These are phyloP conservation scores for Metacarcinus magister DNA, from an alignment of 2,888 invertebrate species.

Conservation along the genomic window DNA sequence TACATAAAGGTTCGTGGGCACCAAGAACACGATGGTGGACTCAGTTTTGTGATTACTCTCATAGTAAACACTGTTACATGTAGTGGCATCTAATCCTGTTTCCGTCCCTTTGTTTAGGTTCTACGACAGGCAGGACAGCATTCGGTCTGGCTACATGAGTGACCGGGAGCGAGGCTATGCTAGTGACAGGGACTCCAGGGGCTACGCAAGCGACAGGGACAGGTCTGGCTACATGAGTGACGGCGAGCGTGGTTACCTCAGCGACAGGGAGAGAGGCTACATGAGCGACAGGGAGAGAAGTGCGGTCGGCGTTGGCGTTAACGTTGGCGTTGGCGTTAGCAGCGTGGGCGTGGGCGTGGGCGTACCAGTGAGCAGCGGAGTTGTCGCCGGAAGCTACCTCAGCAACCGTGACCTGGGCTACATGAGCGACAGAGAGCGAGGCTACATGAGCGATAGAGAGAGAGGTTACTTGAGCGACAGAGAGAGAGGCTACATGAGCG, in stretches of 20 bases:
- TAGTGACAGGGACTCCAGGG: slow-evolving; percentile 81
- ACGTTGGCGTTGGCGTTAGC: background rate
- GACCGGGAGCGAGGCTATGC: slow-evolving; percentile 86
- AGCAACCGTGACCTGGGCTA: slow-evolving; percentile 44
- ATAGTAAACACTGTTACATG: background rate
- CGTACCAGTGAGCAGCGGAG: background rate
- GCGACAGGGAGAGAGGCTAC: slow-evolving; percentile 82
- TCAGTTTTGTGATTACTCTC: too few relatives aligned
- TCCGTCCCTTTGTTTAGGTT: slow-evolving; percentile 69
- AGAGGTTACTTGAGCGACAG: slow-evolving; percentile 82
- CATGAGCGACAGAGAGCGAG: slow-evolving; percentile 84
- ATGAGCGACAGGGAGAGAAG: slow-evolving; percentile 64
- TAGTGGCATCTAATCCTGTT: too few relatives aligned
- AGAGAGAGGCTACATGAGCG: slow-evolving; percentile 82
- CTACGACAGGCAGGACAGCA: slow-evolving; percentile 91
- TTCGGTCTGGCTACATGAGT: slow-evolving; percentile 95
- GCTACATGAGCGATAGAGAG: slow-evolving; percentile 92
- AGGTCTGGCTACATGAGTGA: slow-evolving; percentile 92
- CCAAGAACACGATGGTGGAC: too few relatives aligned
- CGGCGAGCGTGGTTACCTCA: slow-evolving; percentile 84
- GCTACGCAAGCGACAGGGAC: slow-evolving; percentile 91
- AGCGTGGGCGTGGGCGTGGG: background rate
- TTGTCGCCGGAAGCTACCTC: background rate
- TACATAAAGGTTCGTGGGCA: too few relatives aligned
- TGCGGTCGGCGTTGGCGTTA: background rate